Evolutionary conservation across 1,140 invertebrate species (phyloP).

Genomic region (Ylistrum balloti): DNA sequence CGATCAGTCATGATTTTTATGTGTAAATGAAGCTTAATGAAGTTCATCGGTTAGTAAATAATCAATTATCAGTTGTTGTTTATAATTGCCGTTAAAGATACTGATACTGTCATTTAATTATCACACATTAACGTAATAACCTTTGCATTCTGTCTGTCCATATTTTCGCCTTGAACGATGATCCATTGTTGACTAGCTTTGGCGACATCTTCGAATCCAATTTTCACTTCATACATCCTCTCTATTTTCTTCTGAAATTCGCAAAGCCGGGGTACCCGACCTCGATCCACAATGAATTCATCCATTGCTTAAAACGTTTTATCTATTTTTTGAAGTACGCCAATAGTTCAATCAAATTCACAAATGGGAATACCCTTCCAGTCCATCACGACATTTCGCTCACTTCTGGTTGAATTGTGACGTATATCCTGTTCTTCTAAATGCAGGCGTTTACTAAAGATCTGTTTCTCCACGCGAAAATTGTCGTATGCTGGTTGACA

Average conservation of each 20-base stretch:
- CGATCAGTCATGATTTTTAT: too few species aligned
- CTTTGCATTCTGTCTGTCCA: constrained; percentile 65
- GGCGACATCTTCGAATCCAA: constrained; percentile 54
- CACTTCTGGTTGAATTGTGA: background rate
- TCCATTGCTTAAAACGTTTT: constrained; percentile 12
- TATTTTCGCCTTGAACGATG: constrained; percentile 57
- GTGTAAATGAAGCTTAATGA: too few species aligned
- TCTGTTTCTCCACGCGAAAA: too few species aligned
- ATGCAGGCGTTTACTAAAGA: background rate
- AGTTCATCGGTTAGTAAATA: too few species aligned
- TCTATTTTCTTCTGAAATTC: constrained; percentile 64
- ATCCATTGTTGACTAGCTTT: constrained; percentile 62
- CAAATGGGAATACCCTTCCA: constrained; percentile 2
- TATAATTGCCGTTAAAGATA: too few species aligned
- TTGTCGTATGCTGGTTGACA: too few species aligned
- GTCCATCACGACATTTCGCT: background rate
- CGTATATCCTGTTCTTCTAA: background rate
- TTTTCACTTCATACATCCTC: constrained; percentile 61
- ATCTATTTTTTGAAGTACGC: background rate
- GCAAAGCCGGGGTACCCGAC: constrained; percentile 48
- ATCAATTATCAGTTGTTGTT: too few species aligned
- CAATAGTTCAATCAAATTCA: background rate
- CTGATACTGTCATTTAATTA: too few species aligned
- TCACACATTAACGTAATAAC: constrained; percentile 51
- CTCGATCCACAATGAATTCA: constrained; percentile 61